phyloP scores from a whole-genome alignment of 1,140 invertebrate genomes.

The Sitobion miscanthi region DNA sequence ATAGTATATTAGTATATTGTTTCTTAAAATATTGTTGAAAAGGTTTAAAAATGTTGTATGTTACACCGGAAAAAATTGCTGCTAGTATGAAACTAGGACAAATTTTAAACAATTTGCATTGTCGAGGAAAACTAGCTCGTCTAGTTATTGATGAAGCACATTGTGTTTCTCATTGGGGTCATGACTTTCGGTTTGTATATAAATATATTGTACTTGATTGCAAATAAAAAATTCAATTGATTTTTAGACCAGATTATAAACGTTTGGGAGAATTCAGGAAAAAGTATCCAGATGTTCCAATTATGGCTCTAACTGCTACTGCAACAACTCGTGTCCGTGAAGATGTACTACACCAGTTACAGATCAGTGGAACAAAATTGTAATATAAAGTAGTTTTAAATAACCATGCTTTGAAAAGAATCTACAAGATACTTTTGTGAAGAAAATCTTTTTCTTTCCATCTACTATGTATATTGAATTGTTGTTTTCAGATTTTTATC shows the following conservation, averaged over 20 bases:
- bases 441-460: not conserved
- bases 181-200: constrained; percentile 70
- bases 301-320: constrained; percentile 80
- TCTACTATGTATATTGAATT: not conserved
- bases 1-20: no score
- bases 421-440: not conserved
- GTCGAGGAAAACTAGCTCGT: constrained; percentile 71
- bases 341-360: constrained; percentile 89
- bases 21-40: constrained; percentile 56
- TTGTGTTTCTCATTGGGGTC: constrained; percentile 77
- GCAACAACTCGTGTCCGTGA: constrained; percentile 87
- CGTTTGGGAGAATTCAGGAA: constrained; percentile 63
- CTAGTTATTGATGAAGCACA: constrained; percentile 84
- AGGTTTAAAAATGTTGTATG: constrained; percentile 85
- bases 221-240: not conserved
- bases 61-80: constrained; percentile 93
- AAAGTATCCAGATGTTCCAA: constrained; percentile 69
- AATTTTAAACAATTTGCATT: constrained; percentile 64
- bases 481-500: constrained; percentile 49
- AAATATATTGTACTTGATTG: not conserved
- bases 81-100: constrained; percentile 66
- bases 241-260: constrained; percentile 66
- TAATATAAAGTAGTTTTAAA: not conserved
- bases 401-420: not conserved
- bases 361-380: constrained; percentile 65